These are phyloP conservation scores for Clanis bilineata DNA, from an alignment of 2,888 invertebrate genomes.

Conservation along the genomic window DNA sequence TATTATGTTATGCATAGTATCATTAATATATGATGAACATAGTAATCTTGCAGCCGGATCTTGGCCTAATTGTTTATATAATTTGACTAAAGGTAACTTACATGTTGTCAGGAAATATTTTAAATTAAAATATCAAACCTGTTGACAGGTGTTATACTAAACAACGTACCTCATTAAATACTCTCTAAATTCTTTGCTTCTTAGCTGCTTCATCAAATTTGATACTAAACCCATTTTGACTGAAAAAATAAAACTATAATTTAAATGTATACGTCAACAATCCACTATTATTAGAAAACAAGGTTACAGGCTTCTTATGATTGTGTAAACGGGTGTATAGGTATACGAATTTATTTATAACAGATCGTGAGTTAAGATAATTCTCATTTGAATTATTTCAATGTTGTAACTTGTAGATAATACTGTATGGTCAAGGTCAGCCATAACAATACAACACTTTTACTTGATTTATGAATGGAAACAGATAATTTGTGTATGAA, in stretches of 20 bases:
- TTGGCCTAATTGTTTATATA: no score
- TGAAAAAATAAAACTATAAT: slow-evolving; percentile 39
- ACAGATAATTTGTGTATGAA: not conserved
- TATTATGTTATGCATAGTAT: no score
- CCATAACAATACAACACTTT: not conserved
- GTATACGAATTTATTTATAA: not conserved
- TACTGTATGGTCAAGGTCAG: slow-evolving; percentile 12
- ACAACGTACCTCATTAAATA: slow-evolving; percentile 90
- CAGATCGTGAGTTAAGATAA: slow-evolving; percentile 22
- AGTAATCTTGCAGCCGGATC: no score
- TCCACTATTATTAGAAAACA: not conserved
- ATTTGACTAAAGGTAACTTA: no score
- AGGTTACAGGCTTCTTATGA: not conserved
- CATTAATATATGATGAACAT: no score
- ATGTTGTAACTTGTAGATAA: slow-evolving; percentile 30
- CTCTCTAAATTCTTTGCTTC: slow-evolving; percentile 91
- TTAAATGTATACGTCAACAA: not conserved
- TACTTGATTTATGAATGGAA: slow-evolving; percentile 20
- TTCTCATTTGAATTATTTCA: slow-evolving; percentile 34
- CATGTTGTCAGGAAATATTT: no score
- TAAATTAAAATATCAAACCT: no score
- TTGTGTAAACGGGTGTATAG: not conserved
- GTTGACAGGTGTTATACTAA: no score
- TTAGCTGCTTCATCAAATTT: slow-evolving; percentile 83
- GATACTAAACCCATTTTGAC: slow-evolving; percentile 58